Base-by-base conservation (phyloP, 2,888 invertebrate genomes). In the Heliconius sara region DNA sequence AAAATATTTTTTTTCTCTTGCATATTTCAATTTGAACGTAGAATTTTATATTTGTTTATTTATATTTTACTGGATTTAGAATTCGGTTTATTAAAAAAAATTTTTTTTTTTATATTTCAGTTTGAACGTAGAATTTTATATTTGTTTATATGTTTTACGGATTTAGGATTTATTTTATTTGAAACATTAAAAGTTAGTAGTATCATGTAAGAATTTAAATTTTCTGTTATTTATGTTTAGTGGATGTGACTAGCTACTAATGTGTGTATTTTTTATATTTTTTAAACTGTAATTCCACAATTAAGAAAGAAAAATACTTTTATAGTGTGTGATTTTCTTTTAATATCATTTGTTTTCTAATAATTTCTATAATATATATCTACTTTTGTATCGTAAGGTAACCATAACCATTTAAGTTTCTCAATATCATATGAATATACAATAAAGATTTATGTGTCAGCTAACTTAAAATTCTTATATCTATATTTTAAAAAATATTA, bases 41-140 rank as follows among this genome's bases (percentile, higher is more conserved):
- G 47, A 43, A 47, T 75, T 65, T 27, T 22, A 63, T 25, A 60
- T 66, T 75, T 47, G 13, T 16, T n/a, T 60, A 47, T 39, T 39
- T 39, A 16, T 60, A 12, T 52, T 71, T 52, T 71, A 52, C 27
- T 52, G 6, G 22, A 52, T 52, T 52, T 57, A 1, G 25, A 68
- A 70, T 25, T 70, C 47, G 25, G 16, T 70, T n/a, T 1, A 22
- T 27, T 27, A 27, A 27, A 3, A 30, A 47, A 65, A 30, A 27
- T 39, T 57, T 47, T 57, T 75, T 27, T 63, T 63, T n/a, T 60
- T n/a, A 60, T 73, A 73, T 65, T 65, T 65, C 25, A n/a, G 19
- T 65, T 65, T 27, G 65, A 27, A 27, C 4, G 25, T 30, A 9
- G 47, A 43, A 47, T 75, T 65, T 27, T 22, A 63, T 25, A 60